Conservation (phyloP, 2,113 vertebrate species). For the Sula dactylatra region DNA sequence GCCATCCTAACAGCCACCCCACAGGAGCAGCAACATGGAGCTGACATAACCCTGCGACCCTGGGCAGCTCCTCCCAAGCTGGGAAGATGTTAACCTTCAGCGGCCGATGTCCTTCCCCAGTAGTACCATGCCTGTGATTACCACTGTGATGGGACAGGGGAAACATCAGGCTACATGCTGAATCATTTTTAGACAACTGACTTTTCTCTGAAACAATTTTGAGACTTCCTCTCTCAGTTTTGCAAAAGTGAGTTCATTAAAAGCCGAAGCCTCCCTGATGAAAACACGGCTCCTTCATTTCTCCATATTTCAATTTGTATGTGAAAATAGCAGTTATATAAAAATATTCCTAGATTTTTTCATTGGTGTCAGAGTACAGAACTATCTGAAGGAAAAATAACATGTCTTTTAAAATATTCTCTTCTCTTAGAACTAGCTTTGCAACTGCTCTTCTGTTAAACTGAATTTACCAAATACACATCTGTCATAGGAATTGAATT, state of each 20-base stretch:
- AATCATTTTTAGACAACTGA: rapidly evolving
- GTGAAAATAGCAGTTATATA: not conserved
- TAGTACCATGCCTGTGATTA: rapidly evolving
- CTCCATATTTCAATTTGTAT: not conserved
- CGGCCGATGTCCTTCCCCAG: rapidly evolving
- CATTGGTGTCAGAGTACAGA: not conserved
- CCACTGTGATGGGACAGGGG: not conserved
- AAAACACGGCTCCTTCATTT: rapidly evolving
- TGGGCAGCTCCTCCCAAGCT: not conserved
- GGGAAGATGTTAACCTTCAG: too few relatives aligned
- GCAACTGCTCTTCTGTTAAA: not conserved
- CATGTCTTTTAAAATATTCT: not conserved
- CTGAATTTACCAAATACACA: not conserved
- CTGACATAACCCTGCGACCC: rapidly evolving
- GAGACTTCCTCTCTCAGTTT: not conserved
- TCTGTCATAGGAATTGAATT: not conserved
- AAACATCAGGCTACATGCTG: not conserved
- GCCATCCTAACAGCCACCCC: not conserved
- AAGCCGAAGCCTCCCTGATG: not conserved
- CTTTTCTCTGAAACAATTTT: not conserved
- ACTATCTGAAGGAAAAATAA: not conserved
- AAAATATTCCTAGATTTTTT: not conserved
- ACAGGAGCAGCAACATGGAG: rapidly evolving
- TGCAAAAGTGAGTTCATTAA: not conserved
- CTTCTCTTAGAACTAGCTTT: not conserved